These are phyloP conservation scores for Actinia equina DNA, from an alignment of 64 coral and sea anemone species.

Conservation along the genomic window DNA sequence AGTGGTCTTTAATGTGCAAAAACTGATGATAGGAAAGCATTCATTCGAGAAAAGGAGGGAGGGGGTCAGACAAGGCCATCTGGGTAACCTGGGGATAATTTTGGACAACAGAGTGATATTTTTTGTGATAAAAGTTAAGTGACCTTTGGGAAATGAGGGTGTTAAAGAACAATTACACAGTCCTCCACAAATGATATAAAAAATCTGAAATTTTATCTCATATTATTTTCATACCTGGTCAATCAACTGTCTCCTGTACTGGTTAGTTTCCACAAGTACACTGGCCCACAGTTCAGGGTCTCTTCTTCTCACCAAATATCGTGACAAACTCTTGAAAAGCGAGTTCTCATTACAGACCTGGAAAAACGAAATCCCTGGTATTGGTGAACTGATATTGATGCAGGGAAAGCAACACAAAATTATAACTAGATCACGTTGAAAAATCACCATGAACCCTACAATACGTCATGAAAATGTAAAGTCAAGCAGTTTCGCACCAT, in stretches of 20 bases:
- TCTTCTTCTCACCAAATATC: conserved; percentile 91
- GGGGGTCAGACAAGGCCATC: conserved; percentile 94
- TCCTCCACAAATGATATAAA: no score
- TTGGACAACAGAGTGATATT: neutral
- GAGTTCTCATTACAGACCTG: conserved; percentile 99
- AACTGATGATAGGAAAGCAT: neutral
- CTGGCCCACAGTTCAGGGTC: conserved; percentile 92
- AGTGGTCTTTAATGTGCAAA: no score
- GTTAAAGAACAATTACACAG: neutral
- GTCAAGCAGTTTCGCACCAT: no score
- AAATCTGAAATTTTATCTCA: neutral
- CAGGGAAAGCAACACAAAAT: neutral
- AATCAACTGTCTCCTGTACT: conserved; percentile 91
- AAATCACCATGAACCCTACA: no score
- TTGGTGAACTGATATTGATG: neutral
- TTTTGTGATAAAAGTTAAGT: no score
- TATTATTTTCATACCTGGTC: conserved; percentile 68
- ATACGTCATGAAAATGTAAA: no score
- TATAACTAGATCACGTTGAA: neutral
- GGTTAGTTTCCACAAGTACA: conserved; percentile 85
- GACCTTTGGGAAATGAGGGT: neutral
- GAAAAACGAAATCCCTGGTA: neutral
- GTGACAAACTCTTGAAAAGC: conserved; percentile 91
- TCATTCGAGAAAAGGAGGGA: no score
- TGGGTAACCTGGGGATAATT: conserved; percentile 61